A percentile compares a stretch with the other conserved stretches of the same genome.
phyloP scores from a whole-genome alignment of 2,113 vertebrate species.

The Grallaria varia region DNA sequence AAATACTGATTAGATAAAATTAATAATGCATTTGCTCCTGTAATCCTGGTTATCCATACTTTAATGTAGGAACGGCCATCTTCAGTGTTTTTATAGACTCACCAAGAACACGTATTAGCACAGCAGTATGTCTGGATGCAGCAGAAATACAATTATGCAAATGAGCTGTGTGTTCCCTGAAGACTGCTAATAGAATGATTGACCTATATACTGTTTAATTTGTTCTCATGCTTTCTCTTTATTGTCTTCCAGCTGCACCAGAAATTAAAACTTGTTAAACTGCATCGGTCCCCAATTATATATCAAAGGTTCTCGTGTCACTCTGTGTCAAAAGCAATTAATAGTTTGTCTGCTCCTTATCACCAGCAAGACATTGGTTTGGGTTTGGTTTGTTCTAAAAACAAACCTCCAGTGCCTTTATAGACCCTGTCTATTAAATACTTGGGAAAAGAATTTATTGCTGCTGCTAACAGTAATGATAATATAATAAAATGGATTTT shows the following conservation, averaged over 20 bases:
- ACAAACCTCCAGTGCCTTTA: background rate
- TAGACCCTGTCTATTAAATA: background rate
- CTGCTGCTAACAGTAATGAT: background rate
- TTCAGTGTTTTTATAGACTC: constrained; percentile 39
- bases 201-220: constrained; percentile 77
- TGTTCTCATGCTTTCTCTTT: constrained; percentile 63
- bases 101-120: constrained; percentile 56
- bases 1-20: constrained; percentile 27
- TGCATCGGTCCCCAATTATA: constrained; percentile 53
- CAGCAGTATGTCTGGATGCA: constrained; percentile 65
- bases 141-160: constrained; percentile 79
- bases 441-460: background rate
- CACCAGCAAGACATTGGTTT: background rate
- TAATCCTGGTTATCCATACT: background rate
- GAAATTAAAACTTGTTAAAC: constrained; percentile 73
- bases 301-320: constrained; percentile 63
- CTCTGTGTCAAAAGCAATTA: constrained; percentile 55
- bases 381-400: background rate
- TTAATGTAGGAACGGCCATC: constrained; percentile 5
- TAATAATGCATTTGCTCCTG: constrained; percentile 17
- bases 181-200: constrained; percentile 77
- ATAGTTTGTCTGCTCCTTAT: constrained; percentile 20
- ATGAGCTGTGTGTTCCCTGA: constrained; percentile 66
- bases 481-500: background rate
- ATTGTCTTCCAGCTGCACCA: constrained; percentile 70